phyloP scores from a whole-genome alignment of 2,113 vertebrate species.

The Diadophis punctatus region DNA sequence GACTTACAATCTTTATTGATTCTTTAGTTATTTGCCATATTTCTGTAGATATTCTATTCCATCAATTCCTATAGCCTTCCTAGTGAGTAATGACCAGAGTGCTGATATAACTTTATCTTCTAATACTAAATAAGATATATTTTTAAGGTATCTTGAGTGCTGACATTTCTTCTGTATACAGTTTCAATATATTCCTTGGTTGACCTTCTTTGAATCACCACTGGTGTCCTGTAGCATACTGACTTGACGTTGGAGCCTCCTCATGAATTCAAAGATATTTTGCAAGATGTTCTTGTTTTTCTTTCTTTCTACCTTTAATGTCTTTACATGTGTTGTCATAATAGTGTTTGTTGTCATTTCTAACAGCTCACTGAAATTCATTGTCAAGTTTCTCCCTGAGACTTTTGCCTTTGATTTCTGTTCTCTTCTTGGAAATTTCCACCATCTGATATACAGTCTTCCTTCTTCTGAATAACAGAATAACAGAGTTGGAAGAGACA shows the following conservation, averaged over 20 bases:
- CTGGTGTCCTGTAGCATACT: not conserved
- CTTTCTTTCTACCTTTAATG: not conserved
- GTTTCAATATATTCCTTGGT: not conserved
- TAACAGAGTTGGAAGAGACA: not conserved
- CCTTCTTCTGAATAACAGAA: not conserved
- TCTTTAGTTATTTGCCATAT: not conserved
- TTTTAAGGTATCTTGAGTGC: not conserved
- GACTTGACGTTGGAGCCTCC: not conserved
- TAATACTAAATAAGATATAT: not conserved
- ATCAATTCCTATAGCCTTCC: not conserved
- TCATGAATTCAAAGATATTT: not conserved
- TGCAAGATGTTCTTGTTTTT: not conserved
- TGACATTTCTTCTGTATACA: not conserved
- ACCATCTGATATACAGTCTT: not conserved
- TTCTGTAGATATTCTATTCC: not conserved
- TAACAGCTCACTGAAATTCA: not conserved
- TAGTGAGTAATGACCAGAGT: not conserved
- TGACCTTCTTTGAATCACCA: not conserved
- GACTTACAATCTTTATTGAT: not conserved
- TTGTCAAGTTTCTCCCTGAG: not conserved
- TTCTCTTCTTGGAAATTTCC: not conserved
- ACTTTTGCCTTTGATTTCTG: not conserved
- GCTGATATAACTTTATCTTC: not conserved
- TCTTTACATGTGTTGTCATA: not conserved
- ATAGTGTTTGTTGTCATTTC: not conserved